Percentiles rank a stretch among this genome's conserved stretches.
phyloP scores from a whole-genome alignment of 1,140 invertebrate genomes.

The Papilio polyxenes region DNA sequence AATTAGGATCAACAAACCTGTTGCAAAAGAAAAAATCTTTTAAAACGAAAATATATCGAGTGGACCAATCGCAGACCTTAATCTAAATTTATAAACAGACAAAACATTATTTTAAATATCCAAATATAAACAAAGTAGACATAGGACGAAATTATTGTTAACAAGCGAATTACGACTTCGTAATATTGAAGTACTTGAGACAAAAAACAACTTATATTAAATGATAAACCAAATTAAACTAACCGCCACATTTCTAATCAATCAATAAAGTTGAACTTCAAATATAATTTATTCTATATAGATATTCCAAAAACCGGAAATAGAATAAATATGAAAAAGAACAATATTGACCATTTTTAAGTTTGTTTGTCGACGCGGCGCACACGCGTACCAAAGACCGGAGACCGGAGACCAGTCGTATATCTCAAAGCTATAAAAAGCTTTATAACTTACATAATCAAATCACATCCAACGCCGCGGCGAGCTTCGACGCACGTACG shows the following conservation, averaged over 20 bases:
- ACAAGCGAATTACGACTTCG: too few species aligned
- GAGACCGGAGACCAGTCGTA: slow-evolving; percentile 14
- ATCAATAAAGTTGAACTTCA: not conserved
- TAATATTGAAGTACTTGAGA: too few species aligned
- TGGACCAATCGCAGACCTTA: not conserved
- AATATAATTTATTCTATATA: not conserved
- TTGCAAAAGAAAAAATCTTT: not conserved
- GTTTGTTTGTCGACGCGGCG: not conserved
- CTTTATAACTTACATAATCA: slow-evolving; percentile 30
- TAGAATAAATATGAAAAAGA: slow-evolving; percentile 2
- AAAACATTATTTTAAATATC: too few species aligned
- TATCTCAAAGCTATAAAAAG: slow-evolving; percentile 37
- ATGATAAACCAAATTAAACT: too few species aligned
- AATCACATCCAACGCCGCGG: slow-evolving; percentile 31
- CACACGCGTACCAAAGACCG: not conserved
- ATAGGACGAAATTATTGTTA: too few species aligned
- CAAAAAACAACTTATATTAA: too few species aligned
- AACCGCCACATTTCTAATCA: not conserved
- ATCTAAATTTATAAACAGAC: not conserved
- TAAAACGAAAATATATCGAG: not conserved
- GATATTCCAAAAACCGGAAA: not conserved
- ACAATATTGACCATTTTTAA: slow-evolving; percentile 35
- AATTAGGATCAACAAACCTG: not conserved
- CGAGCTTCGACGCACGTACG: slow-evolving; percentile 41
- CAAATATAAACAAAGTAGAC: too few species aligned